Evolutionary conservation across 2,888 invertebrate species (phyloP).

Genomic region (Invenusta paracnida): DNA sequence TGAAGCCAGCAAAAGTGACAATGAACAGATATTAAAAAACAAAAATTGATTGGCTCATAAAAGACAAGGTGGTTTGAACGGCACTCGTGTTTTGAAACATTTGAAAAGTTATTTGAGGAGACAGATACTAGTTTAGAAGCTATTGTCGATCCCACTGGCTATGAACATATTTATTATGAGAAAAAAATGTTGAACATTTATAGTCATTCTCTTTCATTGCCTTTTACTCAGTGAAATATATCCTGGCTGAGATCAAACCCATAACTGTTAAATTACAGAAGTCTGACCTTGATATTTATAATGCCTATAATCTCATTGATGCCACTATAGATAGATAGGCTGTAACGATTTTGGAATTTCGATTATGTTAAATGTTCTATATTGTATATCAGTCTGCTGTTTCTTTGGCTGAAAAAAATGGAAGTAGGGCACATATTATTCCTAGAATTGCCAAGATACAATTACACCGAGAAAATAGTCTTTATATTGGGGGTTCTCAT

Average conservation of each 20-base stretch:
- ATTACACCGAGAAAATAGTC: background rate
- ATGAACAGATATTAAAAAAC: background rate
- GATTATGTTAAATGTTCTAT: background rate
- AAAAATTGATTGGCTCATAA: background rate
- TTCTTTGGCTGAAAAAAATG: background rate
- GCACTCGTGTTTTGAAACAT: background rate
- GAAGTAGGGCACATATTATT: background rate
- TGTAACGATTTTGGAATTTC: background rate
- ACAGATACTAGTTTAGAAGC: background rate
- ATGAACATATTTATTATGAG: background rate
- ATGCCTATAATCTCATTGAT: background rate
- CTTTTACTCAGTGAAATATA: background rate
- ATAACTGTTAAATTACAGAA: background rate
- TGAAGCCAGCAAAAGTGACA: background rate
- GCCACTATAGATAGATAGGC: background rate
- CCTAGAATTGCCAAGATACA: background rate
- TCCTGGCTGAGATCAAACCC: background rate
- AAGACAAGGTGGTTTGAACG: background rate
- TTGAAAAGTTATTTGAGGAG: background rate
- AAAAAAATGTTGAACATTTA: background rate
- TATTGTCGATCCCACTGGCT: background rate
- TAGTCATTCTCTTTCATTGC: background rate
- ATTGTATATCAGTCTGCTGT: background rate
- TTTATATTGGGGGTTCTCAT: too few species aligned
- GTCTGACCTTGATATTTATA: background rate